Conservation (phyloP, 2,888 invertebrate species). For the Cephus nigrinus region DNA sequence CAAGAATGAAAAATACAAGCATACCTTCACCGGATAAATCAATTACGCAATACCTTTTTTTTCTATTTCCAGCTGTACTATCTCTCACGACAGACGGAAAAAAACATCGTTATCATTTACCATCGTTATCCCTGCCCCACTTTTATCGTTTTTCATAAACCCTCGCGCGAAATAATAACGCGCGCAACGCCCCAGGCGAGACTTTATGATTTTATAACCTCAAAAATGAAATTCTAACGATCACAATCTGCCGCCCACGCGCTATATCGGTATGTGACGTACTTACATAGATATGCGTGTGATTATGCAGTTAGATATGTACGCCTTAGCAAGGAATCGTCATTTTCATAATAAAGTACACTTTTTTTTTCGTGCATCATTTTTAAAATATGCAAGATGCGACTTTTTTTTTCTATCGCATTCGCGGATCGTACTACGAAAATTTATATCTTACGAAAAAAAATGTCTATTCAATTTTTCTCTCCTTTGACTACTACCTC, state of each 20-base stretch:
- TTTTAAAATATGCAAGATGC: not conserved
- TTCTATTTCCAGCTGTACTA: too few species aligned
- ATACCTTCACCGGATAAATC: too few species aligned
- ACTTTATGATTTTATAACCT: not conserved
- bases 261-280: not conserved
- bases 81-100: too few species aligned
- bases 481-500: constrained; percentile 2
- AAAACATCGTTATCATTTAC: too few species aligned
- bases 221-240: not conserved
- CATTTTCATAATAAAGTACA: not conserved
- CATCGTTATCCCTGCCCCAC: too few species aligned
- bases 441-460: too few species aligned
- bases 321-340: not conserved
- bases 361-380: not conserved
- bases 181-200: too few species aligned
- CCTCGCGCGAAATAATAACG: too few species aligned
- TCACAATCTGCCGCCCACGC: not conserved
- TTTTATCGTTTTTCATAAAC: too few species aligned
- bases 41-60: too few species aligned
- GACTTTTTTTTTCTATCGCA: not conserved
- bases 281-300: not conserved
- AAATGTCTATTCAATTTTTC: not conserved
- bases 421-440: too few species aligned
- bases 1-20: too few species aligned
- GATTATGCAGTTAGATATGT: not conserved